phyloP scores from a whole-genome alignment of 2,888 invertebrate species.

The Glyphotaelius pellucidus region DNA sequence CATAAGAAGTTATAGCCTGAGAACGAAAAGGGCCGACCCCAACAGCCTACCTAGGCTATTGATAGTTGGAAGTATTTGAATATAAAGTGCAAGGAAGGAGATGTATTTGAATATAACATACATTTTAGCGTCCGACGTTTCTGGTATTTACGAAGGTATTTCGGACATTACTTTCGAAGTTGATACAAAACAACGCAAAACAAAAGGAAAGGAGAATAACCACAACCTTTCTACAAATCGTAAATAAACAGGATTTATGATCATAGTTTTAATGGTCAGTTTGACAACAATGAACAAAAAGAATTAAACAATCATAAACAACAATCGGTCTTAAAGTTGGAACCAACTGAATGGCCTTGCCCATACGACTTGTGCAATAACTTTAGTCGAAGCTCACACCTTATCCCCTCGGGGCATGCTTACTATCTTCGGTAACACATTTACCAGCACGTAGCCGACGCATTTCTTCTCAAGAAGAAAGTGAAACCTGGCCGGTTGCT shows the following conservation, averaged over 20 bases:
- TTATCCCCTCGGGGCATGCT: not conserved
- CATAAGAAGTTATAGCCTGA: too few species aligned
- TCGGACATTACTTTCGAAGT: not conserved
- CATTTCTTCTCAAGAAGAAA: not conserved
- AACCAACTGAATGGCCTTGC: not conserved
- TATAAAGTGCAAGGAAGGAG: too few species aligned
- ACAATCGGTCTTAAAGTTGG: not conserved
- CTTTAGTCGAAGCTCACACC: not conserved
- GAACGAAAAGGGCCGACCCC: too few species aligned
- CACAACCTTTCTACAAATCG: not conserved
- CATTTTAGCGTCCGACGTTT: too few species aligned
- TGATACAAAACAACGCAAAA: not conserved
- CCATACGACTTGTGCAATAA: not conserved
- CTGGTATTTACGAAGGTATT: too few species aligned
- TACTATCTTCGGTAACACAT: not conserved
- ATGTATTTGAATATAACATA: too few species aligned
- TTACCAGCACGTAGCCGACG: not conserved
- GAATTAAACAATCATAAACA: not conserved
- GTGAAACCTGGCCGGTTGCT: not conserved
- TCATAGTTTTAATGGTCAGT: not conserved
- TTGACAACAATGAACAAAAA: not conserved
- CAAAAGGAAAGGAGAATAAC: not conserved
- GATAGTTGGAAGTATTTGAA: too few species aligned
- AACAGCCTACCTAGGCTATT: too few species aligned
- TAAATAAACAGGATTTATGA: not conserved